phyloP scores from a whole-genome alignment of 2,113 vertebrate species.

The Glaucomys volans region DNA sequence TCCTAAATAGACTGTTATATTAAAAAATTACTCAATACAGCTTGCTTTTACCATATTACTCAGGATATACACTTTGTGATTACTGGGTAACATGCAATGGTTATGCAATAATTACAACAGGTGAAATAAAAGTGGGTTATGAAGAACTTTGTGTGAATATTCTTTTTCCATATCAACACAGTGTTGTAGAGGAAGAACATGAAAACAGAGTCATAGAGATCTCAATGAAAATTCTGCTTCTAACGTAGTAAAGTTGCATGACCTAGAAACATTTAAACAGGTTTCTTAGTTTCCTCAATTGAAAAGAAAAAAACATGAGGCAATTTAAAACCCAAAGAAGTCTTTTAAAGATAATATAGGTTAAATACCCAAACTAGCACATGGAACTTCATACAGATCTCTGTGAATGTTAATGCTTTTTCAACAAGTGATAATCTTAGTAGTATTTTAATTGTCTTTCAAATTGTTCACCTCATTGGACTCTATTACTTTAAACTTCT shows the following conservation, averaged over 20 bases:
- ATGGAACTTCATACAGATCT: not conserved
- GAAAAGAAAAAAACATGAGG: not conserved
- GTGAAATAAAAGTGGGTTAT: not conserved
- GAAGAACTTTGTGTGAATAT: not conserved
- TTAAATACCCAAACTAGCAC: not conserved
- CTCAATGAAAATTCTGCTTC: not conserved
- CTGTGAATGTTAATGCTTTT: not conserved
- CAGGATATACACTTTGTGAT: not conserved
- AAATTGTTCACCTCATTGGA: not conserved
- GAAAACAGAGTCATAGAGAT: not conserved
- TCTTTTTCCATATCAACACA: not conserved
- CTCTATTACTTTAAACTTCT: not conserved
- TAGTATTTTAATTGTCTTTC: slow-evolving; percentile 14
- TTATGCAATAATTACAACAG: not conserved
- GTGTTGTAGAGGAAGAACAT: not conserved
- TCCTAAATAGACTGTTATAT: not conserved
- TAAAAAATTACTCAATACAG: not conserved
- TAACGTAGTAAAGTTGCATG: not conserved
- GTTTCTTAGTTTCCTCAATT: not conserved
- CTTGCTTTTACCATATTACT: not conserved
- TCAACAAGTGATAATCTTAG: not conserved
- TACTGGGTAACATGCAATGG: not conserved
- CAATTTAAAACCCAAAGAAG: not conserved
- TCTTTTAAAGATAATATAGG: not conserved
- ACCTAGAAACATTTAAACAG: not conserved